These are phyloP conservation scores for Clunio marinus DNA, from an alignment of 2,888 invertebrate species.

Conservation along the genomic window DNA sequence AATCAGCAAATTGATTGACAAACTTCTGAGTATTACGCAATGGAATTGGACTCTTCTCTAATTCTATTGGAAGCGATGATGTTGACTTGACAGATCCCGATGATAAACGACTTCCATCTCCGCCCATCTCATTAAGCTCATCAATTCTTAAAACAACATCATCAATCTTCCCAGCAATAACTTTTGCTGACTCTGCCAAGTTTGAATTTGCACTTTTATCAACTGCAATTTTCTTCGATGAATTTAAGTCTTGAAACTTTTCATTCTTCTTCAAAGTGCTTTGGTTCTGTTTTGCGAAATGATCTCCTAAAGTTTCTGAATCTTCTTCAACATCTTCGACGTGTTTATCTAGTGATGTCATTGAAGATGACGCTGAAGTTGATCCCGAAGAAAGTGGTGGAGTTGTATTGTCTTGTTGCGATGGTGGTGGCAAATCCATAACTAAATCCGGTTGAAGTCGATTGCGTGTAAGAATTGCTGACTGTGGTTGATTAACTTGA, in stretches of 20 bases:
- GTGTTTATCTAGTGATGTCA: conserved; percentile 45
- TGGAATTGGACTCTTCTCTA: conserved; percentile 54
- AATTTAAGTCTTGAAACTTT: conserved; percentile 40
- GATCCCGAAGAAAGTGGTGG: conserved; percentile 44
- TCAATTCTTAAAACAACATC: conserved; percentile 41
- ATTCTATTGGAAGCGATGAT: conserved; percentile 41
- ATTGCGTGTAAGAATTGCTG: conserved; percentile 42
- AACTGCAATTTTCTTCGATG: conserved; percentile 41
- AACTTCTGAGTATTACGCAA: conserved; percentile 60
- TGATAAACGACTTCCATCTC: conserved; percentile 40
- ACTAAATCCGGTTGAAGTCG: conserved; percentile 72
- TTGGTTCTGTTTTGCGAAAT: conserved; percentile 74
- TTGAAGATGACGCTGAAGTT: conserved; percentile 44
- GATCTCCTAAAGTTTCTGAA: conserved; percentile 67
- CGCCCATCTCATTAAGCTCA: conserved; percentile 42
- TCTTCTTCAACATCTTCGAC: conserved; percentile 47
- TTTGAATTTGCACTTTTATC: neutral
- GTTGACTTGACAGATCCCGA: neutral
- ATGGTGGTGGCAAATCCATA: conserved; percentile 70
- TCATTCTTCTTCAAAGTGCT: conserved; percentile 69
- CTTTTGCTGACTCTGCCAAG: conserved; percentile 24
- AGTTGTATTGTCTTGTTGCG: conserved; percentile 47
- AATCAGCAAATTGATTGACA: conserved; percentile 61
- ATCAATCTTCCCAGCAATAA: neutral
- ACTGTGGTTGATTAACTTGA: conserved; percentile 42